These are phyloP conservation scores for Ageneiosus marmoratus DNA, from an alignment of 2,113 vertebrate species.

Conservation along the genomic window DNA sequence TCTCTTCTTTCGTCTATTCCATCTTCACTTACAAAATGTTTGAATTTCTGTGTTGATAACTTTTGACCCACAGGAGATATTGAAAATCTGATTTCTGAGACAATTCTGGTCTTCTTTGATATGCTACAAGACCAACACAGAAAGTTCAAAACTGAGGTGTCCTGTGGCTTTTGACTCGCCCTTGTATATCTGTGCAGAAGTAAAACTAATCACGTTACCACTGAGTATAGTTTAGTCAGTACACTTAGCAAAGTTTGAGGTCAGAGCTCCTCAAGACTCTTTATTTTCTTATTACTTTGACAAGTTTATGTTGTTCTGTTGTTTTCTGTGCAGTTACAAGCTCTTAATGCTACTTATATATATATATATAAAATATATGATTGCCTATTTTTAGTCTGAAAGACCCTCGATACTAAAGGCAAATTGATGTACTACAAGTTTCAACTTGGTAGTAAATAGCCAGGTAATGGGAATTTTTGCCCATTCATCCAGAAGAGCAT, in stretches of 20 bases:
- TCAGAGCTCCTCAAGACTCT: background rate
- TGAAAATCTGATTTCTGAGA: too few relatives aligned
- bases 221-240: background rate
- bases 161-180: too few relatives aligned
- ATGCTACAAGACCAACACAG: too few relatives aligned
- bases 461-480: too few relatives aligned
- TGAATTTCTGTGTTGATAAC: too few relatives aligned
- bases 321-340: background rate
- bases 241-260: too few relatives aligned
- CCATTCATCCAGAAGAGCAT: too few relatives aligned
- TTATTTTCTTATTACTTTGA: background rate
- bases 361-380: background rate
- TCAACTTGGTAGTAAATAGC: background rate
- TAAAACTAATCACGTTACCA: background rate
- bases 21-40: too few relatives aligned
- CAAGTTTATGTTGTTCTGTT: background rate
- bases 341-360: background rate
- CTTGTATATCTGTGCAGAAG: background rate
- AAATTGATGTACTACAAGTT: background rate
- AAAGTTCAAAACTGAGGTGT: too few relatives aligned
- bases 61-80: too few relatives aligned
- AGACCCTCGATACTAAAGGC: background rate
- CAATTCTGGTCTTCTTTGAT: too few relatives aligned
- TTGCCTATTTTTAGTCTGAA: background rate
- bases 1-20: too few relatives aligned